Percentiles rank a stretch among this genome's conserved stretches.
Evolutionary conservation across 2,888 invertebrate species (phyloP).

Genomic region (Athetis lepigone): DNA sequence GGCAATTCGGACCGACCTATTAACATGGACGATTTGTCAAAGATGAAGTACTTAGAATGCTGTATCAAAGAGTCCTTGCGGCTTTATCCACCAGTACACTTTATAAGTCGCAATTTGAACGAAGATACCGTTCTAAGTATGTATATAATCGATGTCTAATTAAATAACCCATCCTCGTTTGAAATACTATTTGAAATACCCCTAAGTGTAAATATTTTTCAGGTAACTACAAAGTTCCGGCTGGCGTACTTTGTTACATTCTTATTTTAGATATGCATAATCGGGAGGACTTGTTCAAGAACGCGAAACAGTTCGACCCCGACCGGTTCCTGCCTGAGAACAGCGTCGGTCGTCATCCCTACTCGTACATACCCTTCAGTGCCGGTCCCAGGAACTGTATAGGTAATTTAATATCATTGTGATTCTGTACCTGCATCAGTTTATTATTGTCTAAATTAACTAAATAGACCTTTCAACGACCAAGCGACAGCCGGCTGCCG

Average conservation of each 20-base stretch:
- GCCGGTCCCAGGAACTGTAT: slow-evolving; percentile 93
- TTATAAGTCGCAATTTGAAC: slow-evolving; percentile 90
- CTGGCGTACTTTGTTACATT: slow-evolving; percentile 86
- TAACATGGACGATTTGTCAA: slow-evolving; percentile 91
- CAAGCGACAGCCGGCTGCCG: no score
- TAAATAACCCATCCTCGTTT: background rate
- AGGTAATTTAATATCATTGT: slow-evolving; percentile 53
- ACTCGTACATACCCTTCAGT: slow-evolving; percentile 92
- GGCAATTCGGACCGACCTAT: slow-evolving; percentile 91
- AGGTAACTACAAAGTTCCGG: slow-evolving; percentile 84
- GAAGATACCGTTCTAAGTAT: slow-evolving; percentile 91
- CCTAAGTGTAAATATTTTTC: slow-evolving; percentile 28
- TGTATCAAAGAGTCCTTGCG: slow-evolving; percentile 93
- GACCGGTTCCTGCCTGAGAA: slow-evolving; percentile 92
- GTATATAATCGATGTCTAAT: slow-evolving; percentile 53
- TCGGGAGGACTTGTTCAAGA: slow-evolving; percentile 91
- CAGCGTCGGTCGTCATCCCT: slow-evolving; percentile 89
- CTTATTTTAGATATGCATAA: slow-evolving; percentile 91
- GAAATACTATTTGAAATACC: background rate
- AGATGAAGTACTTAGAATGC: slow-evolving; percentile 92
- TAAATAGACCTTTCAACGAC: no score
- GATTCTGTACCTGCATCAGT: background rate
- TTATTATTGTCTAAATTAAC: no score
- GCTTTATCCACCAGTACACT: slow-evolving; percentile 92
- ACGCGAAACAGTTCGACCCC: slow-evolving; percentile 93